A percentile compares a stretch with the other conserved stretches of the same genome.
Evolutionary conservation across 2,888 invertebrate species (phyloP).

Genomic region (Troilus luridus): DNA sequence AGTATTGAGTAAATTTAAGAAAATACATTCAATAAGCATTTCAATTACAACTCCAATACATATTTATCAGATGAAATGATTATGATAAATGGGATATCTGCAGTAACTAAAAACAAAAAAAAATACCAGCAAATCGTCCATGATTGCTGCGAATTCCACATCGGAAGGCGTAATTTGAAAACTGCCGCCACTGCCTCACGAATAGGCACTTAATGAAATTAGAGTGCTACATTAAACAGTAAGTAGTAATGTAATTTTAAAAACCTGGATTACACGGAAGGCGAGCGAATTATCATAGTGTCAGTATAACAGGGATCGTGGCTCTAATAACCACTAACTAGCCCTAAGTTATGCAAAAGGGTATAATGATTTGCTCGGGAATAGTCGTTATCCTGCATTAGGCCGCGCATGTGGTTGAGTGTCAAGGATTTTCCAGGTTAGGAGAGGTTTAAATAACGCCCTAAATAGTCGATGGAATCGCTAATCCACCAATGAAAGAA

Average conservation of each 20-base stretch:
- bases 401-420: not conserved
- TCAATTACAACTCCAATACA: too few relatives aligned
- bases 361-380: not conserved
- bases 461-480: too few relatives aligned
- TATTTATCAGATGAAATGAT: too few relatives aligned
- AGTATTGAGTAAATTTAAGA: too few relatives aligned
- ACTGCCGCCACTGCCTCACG: not conserved
- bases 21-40: not conserved
- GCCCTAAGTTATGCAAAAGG: not conserved
- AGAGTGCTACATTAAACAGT: not conserved
- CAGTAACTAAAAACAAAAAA: not conserved
- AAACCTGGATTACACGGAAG: not conserved
- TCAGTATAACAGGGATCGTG: not conserved
- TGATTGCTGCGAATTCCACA: not conserved
- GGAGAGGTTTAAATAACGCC: too few relatives aligned
- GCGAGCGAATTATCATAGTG: not conserved
- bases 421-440: too few relatives aligned
- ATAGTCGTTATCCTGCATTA: not conserved
- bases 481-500: too few relatives aligned
- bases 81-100: not conserved
- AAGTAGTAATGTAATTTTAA: not conserved
- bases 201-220: not conserved
- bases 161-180: not conserved
- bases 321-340: not conserved
- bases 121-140: not conserved